Conservation (phyloP, 64 coral and sea anemone genomes). For the Anthopleura sola region DNA sequence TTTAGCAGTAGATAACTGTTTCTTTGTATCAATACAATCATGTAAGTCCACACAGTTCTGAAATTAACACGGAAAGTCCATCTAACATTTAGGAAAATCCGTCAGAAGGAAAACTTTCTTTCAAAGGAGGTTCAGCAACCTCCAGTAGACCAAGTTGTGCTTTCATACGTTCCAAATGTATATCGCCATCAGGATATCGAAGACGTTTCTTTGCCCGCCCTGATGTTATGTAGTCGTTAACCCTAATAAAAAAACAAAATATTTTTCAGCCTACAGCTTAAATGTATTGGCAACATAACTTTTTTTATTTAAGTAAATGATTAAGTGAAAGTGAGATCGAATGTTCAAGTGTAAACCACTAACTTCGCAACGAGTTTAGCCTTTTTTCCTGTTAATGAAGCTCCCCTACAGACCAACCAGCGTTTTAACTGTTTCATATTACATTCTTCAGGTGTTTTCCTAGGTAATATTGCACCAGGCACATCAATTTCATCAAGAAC, state of each 20-base stretch:
- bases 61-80: conserved; percentile 16
- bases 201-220: background rate
- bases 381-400: conserved; percentile 23
- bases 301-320: too few relatives aligned
- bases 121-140: background rate
- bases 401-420: conserved; percentile 28
- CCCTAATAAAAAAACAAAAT: background rate
- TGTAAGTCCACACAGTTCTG: conserved; percentile 46
- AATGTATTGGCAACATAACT: background rate
- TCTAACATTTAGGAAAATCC: conserved; percentile 1
- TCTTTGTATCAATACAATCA: conserved; percentile 30
- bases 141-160: background rate
- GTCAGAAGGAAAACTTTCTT: conserved; percentile 21
- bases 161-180: background rate
- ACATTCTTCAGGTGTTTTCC: conserved; percentile 42
- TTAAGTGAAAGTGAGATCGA: background rate
- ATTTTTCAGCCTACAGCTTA: background rate
- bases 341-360: background rate
- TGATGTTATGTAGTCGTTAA: background rate
- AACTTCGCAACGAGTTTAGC: background rate
- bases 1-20: conserved; percentile 45
- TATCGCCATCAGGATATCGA: background rate
- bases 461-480: background rate
- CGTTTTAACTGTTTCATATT: conserved; percentile 11
- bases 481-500: background rate